Percentiles rank a stretch among this genome's conserved stretches.
These are phyloP conservation scores for Podiceps cristatus DNA, from an alignment of 2,113 vertebrate genomes.

Conservation along the genomic window DNA sequence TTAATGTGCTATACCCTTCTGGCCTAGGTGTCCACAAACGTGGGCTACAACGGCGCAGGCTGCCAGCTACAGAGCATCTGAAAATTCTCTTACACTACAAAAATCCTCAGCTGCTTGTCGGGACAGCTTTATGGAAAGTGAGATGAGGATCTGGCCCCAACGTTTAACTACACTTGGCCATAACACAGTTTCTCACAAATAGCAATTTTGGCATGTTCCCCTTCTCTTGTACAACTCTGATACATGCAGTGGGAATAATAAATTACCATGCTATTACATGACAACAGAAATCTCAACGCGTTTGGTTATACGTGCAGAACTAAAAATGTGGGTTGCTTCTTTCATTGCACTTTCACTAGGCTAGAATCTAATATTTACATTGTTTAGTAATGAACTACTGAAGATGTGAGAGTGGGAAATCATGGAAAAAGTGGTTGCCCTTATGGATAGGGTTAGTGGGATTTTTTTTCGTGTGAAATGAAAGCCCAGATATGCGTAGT, in stretches of 20 bases:
- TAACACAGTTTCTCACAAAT: conserved; percentile 61
- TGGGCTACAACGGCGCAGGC: not conserved
- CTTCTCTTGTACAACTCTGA: conserved; percentile 20
- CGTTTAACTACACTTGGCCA: not conserved
- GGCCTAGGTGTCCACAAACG: not conserved
- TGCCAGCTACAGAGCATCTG: conserved; percentile 14
- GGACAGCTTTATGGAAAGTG: conserved; percentile 38
- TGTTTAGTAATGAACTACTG: not conserved
- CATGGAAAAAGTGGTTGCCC: not conserved
- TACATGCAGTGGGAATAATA: conserved; percentile 46
- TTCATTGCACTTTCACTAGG: not conserved
- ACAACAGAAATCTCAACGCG: not conserved
- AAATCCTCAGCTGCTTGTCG: conserved; percentile 42
- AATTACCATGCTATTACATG: conserved; percentile 28
- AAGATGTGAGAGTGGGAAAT: not conserved
- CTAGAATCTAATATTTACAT: not conserved
- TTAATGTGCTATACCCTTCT: not conserved
- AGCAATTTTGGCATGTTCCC: conserved; percentile 39
- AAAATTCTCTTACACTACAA: not conserved
- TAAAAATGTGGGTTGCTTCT: not conserved
- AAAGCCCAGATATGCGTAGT: not conserved
- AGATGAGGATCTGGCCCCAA: conserved; percentile 44
- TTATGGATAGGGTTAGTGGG: not conserved
- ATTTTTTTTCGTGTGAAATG: not conserved
- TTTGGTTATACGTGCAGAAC: not conserved